phyloP scores from a whole-genome alignment of 2,113 vertebrate species.

The Rhegmatorhina hoffmannsi region DNA sequence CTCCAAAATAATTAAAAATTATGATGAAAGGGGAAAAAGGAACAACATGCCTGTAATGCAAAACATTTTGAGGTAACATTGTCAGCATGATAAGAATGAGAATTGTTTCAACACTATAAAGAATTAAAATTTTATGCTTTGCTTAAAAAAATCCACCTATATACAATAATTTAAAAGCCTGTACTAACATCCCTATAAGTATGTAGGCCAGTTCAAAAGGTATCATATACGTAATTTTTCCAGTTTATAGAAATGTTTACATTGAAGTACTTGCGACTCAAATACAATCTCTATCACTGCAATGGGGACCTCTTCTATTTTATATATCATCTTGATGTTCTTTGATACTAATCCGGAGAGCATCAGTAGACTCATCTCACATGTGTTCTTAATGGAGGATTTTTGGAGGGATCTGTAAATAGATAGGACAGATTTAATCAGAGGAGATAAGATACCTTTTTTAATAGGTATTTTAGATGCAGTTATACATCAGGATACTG shows the following conservation, averaged over 20 bases:
- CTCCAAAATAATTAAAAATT: background rate
- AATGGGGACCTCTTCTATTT: background rate
- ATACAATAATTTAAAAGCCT: slow-evolving; percentile 62
- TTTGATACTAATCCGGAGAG: background rate
- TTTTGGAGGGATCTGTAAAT: slow-evolving; percentile 80
- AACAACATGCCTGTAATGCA: background rate
- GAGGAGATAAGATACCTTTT: background rate
- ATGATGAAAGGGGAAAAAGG: background rate
- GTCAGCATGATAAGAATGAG: background rate
- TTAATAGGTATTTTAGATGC: background rate
- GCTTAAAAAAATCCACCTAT: slow-evolving; percentile 40
- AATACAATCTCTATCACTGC: background rate
- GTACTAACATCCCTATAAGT: slow-evolving; percentile 42
- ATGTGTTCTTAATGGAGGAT: slow-evolving; percentile 80
- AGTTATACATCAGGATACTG: background rate
- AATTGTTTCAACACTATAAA: slow-evolving; percentile 6
- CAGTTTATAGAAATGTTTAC: background rate
- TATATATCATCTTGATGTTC: background rate
- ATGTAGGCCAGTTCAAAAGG: slow-evolving; percentile 20
- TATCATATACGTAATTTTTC: background rate
- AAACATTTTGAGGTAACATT: background rate
- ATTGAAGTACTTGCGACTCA: background rate
- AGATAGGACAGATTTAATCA: background rate
- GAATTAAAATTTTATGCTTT: background rate
- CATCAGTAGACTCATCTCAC: slow-evolving; percentile 68